phyloP scores from a whole-genome alignment of 1,140 invertebrate species.

The Artemia franciscana region DNA sequence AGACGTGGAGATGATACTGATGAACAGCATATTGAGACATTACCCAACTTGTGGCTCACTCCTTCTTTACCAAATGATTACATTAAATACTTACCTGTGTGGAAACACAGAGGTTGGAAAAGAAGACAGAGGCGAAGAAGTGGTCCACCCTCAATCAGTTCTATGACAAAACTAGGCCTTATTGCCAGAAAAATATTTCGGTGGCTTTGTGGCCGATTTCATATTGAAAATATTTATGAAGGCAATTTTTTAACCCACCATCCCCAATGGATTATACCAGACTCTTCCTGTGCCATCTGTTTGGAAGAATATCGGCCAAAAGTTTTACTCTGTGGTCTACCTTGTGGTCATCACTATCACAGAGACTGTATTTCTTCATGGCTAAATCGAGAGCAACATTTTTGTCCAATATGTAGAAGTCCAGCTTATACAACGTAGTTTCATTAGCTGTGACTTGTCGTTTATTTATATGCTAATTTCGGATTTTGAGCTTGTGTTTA shows the following conservation, averaged over 20 bases:
- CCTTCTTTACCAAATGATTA: conserved; percentile 24
- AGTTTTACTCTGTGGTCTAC: conserved; percentile 24
- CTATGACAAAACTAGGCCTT: neutral
- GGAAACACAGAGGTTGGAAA: conserved; percentile 20
- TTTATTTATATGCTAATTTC: too few relatives aligned
- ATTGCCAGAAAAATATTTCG: neutral
- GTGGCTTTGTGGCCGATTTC: neutral
- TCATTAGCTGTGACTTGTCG: too few relatives aligned
- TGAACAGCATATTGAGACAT: conserved; percentile 23
- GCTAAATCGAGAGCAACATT: conserved; percentile 27
- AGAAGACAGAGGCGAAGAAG: conserved; percentile 4
- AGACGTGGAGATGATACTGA: conserved; percentile 16
- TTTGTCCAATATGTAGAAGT: conserved; percentile 30
- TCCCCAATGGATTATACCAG: conserved; percentile 13
- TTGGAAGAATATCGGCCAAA: conserved; percentile 23
- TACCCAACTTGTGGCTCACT: conserved; percentile 25
- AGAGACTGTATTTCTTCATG: conserved; percentile 26
- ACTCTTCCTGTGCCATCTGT: conserved; percentile 28
- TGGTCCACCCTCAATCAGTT: neutral
- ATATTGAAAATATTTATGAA: neutral
- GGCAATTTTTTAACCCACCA: conserved; percentile 6
- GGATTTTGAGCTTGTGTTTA: too few relatives aligned
- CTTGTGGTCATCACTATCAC: conserved; percentile 30
- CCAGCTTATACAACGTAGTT: conserved; percentile 26
- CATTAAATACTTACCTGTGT: conserved; percentile 27